phyloP scores from a whole-genome alignment of 2,113 vertebrate genomes.

The Tetrax tetrax region DNA sequence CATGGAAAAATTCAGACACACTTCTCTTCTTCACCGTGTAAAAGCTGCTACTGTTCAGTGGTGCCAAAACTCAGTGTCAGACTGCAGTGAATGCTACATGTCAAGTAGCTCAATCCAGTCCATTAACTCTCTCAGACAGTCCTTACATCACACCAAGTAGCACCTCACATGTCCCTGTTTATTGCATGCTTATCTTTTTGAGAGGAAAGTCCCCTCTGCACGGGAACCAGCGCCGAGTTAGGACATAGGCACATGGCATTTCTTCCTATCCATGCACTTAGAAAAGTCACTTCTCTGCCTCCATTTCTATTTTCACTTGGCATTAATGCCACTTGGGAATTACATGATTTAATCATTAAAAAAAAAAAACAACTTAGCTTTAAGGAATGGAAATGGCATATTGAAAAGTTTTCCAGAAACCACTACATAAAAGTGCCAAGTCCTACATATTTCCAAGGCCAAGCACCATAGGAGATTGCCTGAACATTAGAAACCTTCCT shows the following conservation, averaged over 20 bases:
- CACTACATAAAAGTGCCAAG: neutral
- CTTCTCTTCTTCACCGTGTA: constrained; percentile 10
- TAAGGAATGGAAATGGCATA: neutral
- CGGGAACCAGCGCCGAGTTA: neutral
- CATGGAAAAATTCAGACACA: constrained; percentile 62
- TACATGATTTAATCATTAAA: neutral
- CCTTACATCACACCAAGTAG: neutral
- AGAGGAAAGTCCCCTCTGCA: neutral
- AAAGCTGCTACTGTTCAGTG: constrained; percentile 34
- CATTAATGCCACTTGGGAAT: neutral
- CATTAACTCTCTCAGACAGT: neutral
- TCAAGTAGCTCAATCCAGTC: constrained; percentile 25
- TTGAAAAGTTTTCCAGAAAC: neutral
- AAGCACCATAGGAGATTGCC: neutral
- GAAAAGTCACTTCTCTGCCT: neutral
- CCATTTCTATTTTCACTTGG: neutral
- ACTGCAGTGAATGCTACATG: constrained; percentile 59
- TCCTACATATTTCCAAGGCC: neutral
- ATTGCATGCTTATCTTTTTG: neutral
- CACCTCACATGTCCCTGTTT: neutral
- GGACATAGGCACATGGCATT: neutral
- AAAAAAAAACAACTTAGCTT: neutral
- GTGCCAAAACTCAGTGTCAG: constrained; percentile 60
- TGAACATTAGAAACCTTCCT: neutral
- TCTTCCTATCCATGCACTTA: neutral